These are phyloP conservation scores for Cephus rjabovi DNA, from an alignment of 2,888 invertebrate genomes.

Conservation along the genomic window DNA sequence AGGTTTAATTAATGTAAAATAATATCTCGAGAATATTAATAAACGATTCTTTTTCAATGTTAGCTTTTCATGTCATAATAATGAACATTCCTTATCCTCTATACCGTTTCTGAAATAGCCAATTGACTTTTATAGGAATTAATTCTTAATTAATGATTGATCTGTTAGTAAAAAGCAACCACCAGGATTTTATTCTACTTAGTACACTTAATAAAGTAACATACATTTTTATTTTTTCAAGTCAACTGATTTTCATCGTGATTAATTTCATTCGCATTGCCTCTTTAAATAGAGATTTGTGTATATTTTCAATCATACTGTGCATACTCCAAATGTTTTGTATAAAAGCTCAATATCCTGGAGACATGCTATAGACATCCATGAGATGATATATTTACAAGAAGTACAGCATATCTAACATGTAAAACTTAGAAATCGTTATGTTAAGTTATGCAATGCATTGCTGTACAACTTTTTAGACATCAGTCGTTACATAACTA, in stretches of 20 bases:
- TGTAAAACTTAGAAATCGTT: neutral
- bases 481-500: neutral
- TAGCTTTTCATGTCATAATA: neutral
- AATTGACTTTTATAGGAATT: neutral
- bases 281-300: too few relatives aligned
- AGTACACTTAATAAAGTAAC: neutral
- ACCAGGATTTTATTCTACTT: neutral
- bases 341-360: neutral
- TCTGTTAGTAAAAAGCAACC: neutral
- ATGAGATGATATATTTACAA: neutral
- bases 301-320: too few relatives aligned
- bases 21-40: slow-evolving; percentile 45
- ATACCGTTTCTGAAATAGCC: neutral
- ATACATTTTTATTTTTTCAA: neutral
- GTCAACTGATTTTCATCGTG: neutral
- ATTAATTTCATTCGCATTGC: neutral
- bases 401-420: neutral
- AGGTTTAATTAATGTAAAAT: slow-evolving; percentile 49
- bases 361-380: neutral
- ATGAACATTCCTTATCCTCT: neutral
- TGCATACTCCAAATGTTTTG: too few relatives aligned
- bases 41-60: slow-evolving; percentile 46
- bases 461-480: neutral
- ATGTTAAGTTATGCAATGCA: neutral
- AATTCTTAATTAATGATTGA: neutral